Evolutionary conservation across 1,140 invertebrate genomes (phyloP).

Genomic region (Chironomus striatipennis): DNA sequence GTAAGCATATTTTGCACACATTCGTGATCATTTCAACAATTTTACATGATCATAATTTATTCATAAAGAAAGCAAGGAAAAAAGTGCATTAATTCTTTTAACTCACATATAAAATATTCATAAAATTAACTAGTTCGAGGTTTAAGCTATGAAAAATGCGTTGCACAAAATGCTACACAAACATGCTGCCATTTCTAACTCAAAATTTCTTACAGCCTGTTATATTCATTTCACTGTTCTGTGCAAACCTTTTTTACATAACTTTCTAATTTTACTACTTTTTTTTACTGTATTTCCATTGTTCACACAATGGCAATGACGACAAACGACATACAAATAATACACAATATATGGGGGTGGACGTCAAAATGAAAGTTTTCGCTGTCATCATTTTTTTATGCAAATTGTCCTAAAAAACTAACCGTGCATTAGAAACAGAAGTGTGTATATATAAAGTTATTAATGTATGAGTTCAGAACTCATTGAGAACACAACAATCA

Average conservation of each 20-base stretch:
- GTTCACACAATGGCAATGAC: not conserved
- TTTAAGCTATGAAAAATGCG: no score
- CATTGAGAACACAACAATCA: not conserved
- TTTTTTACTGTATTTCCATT: not conserved
- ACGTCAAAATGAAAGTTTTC: conserved; percentile 8
- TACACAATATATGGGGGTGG: conserved; percentile 4
- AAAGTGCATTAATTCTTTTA: no score
- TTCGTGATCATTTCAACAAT: no score
- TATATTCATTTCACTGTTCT: not conserved
- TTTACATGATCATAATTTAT: no score
- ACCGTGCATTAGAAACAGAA: not conserved
- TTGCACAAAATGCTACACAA: no score
- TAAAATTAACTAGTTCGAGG: no score
- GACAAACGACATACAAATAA: conserved; percentile 2
- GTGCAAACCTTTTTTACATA: not conserved
- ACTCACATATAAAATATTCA: no score
- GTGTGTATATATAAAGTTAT: not conserved
- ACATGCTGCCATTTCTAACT: not conserved
- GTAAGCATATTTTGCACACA: no score
- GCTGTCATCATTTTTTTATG: conserved; percentile 1
- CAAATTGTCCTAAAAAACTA: not conserved
- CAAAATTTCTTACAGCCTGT: not conserved
- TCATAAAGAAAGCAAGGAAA: no score
- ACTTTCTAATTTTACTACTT: not conserved
- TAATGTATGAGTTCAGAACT: not conserved